Conservation (phyloP, 2,113 vertebrate genomes). For the Nesogale talazaci region DNA sequence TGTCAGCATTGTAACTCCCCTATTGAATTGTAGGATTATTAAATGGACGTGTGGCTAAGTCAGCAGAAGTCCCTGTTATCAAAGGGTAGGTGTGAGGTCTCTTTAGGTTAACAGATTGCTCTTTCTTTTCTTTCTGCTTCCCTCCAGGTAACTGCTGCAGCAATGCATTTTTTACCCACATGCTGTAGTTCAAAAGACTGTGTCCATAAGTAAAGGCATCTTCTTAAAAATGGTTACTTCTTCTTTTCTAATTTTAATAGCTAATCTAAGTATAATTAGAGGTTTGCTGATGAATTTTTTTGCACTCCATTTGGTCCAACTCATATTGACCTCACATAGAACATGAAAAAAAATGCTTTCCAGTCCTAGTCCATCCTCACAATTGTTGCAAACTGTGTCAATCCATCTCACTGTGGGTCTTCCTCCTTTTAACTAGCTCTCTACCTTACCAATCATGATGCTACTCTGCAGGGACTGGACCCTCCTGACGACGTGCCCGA, state of each 20-base stretch:
- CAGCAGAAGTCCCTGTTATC: not conserved
- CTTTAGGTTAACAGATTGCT: not conserved
- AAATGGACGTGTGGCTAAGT: slow-evolving; percentile 58
- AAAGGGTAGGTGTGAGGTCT: not conserved
- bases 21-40: slow-evolving; percentile 71
- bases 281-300: no score
- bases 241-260: slow-evolving; percentile 10
- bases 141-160: not conserved
- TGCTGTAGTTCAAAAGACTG: not conserved
- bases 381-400: no score
- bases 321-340: no score
- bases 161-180: not conserved
- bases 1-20: slow-evolving; percentile 50
- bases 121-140: slow-evolving; percentile 7
- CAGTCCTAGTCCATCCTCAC: no score
- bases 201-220: not conserved
- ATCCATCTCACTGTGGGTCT: no score
- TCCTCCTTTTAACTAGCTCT: no score
- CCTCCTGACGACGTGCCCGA: no score
- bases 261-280: not conserved
- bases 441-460: no score
- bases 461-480: no score
- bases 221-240: not conserved
- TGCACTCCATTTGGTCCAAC: no score
- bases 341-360: no score